These are phyloP conservation scores for Paelopatides confundens DNA, from an alignment of 53 echinoderm and acorn worm genomes.

Conservation along the genomic window DNA sequence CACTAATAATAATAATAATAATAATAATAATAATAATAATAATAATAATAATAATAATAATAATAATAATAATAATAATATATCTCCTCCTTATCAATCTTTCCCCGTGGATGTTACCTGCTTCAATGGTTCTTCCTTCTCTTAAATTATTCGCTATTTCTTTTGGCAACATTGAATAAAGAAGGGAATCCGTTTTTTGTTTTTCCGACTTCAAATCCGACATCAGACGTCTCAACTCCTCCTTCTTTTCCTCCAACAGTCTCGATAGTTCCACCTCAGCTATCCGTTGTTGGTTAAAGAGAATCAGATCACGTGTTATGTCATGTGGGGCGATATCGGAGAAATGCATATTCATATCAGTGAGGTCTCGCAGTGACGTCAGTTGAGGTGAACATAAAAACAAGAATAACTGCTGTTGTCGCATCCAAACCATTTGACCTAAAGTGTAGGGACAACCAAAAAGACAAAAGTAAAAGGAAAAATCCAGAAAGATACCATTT, in stretches of 20 bases:
- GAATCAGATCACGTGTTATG: slow-evolving; percentile 87
- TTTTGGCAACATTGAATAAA: slow-evolving; percentile 86
- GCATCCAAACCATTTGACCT: slow-evolving; percentile 96
- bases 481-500: too few relatives aligned
- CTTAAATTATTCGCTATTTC: slow-evolving; percentile 85
- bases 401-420: slow-evolving; percentile 56
- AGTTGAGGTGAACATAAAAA: slow-evolving; percentile 83
- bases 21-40: too few relatives aligned
- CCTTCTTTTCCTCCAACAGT: slow-evolving; percentile 89
- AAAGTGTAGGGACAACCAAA: too few relatives aligned
- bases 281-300: slow-evolving; percentile 88
- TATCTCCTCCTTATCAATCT: too few relatives aligned
- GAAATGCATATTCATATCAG: slow-evolving; percentile 77
- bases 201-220: slow-evolving; percentile 76
- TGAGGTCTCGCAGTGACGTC: slow-evolving; percentile 75
- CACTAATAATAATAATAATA: too few relatives aligned
- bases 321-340: slow-evolving; percentile 92
- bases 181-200: slow-evolving; percentile 81
- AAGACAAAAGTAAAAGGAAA: too few relatives aligned
- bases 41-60: too few relatives aligned
- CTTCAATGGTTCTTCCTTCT: slow-evolving; percentile 77
- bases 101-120: slow-evolving; percentile 69
- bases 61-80: too few relatives aligned
- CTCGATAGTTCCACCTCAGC: slow-evolving; percentile 86
- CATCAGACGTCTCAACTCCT: slow-evolving; percentile 83